Evolutionary conservation across 2,113 vertebrate species (phyloP), one percentile per base, ranked within the genome.

Genomic region (Kryptolebias marmoratus): DNA sequence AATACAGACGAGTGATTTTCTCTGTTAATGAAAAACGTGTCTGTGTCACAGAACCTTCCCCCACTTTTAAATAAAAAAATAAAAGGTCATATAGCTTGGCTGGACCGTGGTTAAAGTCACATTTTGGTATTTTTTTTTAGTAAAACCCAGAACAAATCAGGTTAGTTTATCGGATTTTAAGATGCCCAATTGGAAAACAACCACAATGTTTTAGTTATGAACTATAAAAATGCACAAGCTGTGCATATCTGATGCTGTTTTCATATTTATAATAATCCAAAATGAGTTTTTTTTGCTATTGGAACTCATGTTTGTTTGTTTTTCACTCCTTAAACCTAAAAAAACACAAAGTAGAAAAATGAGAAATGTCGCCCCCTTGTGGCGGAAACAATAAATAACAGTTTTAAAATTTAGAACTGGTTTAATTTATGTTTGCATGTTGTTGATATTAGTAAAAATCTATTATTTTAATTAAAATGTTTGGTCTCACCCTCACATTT

Each of bases 351-450:
- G 22, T 22, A 9, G 10, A 45, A 68, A 55, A 74, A 63, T 60
- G 13, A 68, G 64, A 69, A 58, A 79, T 82, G 84, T 82, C 85
- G 71, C 90, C 89, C 89, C 82, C 90, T 85, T 52, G 77, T 91
- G 90, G 88, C 30, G 0, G 67, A 72, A 66, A 0, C 8, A 27
- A 4, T 36, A 36, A 36, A 36, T 36, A 7, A 36, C 32, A 3
- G 3, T 7, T 9, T 8, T 42, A 1, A 42, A 42, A 10, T 9
- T 42, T 5, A 22, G 22, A 22, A 22, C 22, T 22, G 22, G 22
- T 22, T 22, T 22, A 22, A 22, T 22, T 22, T 22, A 36, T 36
- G 32, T 7, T 36, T 36, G 7, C 7, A 36, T 36, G 32, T 36
- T 36, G 32, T 36, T 4, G 32, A 7, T 4, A 36, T 36, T 36